A percentile compares a stretch with the other conserved stretches of the same genome.
Evolutionary conservation across 2,113 vertebrate species (phyloP).

Genomic region (Catharus fuscescens): DNA sequence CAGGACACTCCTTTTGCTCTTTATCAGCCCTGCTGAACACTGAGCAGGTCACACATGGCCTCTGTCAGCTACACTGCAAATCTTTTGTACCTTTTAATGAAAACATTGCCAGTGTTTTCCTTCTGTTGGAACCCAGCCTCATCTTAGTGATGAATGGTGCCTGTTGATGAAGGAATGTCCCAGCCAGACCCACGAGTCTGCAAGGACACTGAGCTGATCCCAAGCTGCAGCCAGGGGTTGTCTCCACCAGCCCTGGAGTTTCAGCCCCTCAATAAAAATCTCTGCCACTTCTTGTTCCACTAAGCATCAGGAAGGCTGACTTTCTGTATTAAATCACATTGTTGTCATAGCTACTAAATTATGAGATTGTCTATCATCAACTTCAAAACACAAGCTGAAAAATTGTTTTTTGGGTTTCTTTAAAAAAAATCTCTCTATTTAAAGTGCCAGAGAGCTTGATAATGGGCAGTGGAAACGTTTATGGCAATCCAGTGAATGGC

Average conservation of each 20-base stretch:
- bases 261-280: background rate
- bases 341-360: background rate
- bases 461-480: background rate
- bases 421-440: background rate
- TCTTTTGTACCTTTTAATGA: constrained; percentile 67
- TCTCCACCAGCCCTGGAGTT: background rate
- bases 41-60: constrained; percentile 71
- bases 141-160: constrained; percentile 63
- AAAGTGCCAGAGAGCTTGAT: background rate
- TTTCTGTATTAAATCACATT: background rate
- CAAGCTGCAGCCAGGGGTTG: background rate
- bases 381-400: background rate
- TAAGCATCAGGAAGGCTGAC: accelerated
- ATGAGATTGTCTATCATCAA: background rate
- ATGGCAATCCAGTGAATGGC: background rate
- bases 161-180: constrained; percentile 40
- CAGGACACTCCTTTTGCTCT: constrained; percentile 58
- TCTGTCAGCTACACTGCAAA: constrained; percentile 66
- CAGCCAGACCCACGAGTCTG: background rate
- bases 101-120: constrained; percentile 64
- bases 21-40: constrained; percentile 39
- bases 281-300: background rate
- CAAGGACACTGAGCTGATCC: background rate
- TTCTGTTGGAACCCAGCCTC: constrained; percentile 45
- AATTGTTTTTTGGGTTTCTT: background rate